Percentiles rank a stretch among this genome's conserved stretches.
Conservation (phyloP, 2,797 vertebrate species). For the Prunella strophiata region DNA sequence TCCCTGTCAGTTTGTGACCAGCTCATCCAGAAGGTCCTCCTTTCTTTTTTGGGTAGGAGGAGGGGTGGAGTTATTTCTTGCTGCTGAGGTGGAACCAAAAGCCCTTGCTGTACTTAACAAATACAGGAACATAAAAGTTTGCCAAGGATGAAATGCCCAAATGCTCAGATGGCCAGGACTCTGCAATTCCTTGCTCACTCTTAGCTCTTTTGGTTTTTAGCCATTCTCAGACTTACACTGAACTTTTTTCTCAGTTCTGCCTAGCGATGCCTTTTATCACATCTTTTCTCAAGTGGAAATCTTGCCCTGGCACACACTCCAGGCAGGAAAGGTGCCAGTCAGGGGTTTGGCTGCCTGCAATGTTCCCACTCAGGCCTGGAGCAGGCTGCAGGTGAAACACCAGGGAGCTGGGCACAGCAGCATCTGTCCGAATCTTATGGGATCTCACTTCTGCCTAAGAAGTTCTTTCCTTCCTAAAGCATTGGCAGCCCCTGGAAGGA, state of each 20-base stretch:
- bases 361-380: fast-evolving
- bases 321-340: not conserved
- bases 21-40: not conserved
- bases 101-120: not conserved
- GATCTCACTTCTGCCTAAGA: not conserved
- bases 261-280: not conserved
- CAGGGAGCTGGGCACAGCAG: not conserved
- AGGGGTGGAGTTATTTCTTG: not conserved
- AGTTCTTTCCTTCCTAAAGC: not conserved
- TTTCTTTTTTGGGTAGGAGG: not conserved
- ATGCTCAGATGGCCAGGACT: not conserved
- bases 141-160: not conserved
- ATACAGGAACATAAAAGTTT: not conserved
- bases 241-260: not conserved
- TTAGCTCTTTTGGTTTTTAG: not conserved
- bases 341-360: not conserved
- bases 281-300: not conserved
- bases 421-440: fast-evolving
- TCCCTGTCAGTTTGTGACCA: not conserved
- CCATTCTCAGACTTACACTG: not conserved
- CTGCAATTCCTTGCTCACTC: not conserved
- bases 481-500: not conserved
- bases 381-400: not conserved
- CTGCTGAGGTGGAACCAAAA: not conserved
- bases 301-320: not conserved